A percentile compares a stretch with the other conserved stretches of the same genome.
Evolutionary conservation across 2,113 vertebrate genomes (phyloP).

Genomic region (Dascyllus trimaculatus): DNA sequence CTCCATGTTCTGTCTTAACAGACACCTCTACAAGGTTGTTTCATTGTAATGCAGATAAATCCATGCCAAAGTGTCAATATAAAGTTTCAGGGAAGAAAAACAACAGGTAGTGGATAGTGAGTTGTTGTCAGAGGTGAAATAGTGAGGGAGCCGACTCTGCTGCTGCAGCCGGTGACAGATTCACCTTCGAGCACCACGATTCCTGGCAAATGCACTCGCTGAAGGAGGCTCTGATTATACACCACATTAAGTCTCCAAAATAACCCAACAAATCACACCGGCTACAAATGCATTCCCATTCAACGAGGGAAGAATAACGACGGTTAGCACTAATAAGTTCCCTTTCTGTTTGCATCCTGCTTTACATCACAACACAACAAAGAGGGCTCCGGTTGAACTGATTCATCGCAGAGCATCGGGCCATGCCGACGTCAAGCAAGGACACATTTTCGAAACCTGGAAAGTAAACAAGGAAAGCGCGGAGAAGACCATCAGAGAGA

Average conservation of each 20-base stretch:
- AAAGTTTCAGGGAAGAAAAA: conserved; percentile 54
- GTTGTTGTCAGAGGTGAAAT: conserved; percentile 51
- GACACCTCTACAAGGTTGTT: conserved; percentile 63
- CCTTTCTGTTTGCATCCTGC: conserved; percentile 24
- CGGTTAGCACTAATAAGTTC: conserved; percentile 60
- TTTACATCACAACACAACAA: conserved; percentile 46
- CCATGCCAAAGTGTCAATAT: conserved; percentile 55
- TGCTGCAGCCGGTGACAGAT: background rate
- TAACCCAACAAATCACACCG: conserved; percentile 78
- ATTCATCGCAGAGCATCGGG: background rate
- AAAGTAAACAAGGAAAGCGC: background rate
- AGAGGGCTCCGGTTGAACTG: conserved; percentile 8
- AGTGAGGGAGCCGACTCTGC: conserved; percentile 19
- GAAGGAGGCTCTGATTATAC: conserved; percentile 77
- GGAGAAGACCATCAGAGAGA: background rate
- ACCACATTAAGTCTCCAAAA: conserved; percentile 76
- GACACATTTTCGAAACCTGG: background rate
- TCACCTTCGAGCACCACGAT: conserved; percentile 43
- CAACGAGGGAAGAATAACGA: conserved; percentile 72
- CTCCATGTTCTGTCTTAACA: conserved; percentile 60
- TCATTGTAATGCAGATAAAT: conserved; percentile 62
- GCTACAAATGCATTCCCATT: conserved; percentile 68
- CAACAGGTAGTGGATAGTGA: conserved; percentile 36
- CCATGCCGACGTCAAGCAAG: conserved; percentile 5
- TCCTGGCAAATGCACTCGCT: conserved; percentile 70